These are phyloP conservation scores for Patella depressa DNA, from an alignment of 2,888 invertebrate genomes.

Conservation along the genomic window DNA sequence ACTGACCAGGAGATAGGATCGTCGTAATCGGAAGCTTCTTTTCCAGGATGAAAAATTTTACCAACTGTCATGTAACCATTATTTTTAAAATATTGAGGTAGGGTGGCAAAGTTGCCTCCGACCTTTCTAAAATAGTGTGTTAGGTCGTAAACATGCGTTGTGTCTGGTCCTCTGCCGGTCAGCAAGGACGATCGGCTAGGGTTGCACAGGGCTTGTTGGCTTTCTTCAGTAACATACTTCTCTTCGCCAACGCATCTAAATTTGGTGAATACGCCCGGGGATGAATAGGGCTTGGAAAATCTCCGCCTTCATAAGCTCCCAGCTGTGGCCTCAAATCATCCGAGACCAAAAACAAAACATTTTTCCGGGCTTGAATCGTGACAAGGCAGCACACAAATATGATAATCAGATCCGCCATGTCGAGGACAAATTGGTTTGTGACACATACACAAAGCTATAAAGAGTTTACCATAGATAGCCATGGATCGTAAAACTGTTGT, in stretches of 20 bases:
- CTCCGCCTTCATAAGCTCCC: neutral
- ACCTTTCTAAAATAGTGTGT: constrained; percentile 81
- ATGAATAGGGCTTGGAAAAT: constrained; percentile 75
- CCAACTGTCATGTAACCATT: constrained; percentile 84
- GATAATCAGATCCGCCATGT: too few species aligned
- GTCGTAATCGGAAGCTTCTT: constrained; percentile 26
- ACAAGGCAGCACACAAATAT: too few species aligned
- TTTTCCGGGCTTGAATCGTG: neutral
- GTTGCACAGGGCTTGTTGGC: constrained; percentile 90
- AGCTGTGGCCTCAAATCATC: neutral
- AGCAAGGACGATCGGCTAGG: constrained; percentile 79
- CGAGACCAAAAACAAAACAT: neutral
- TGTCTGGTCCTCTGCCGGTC: constrained; percentile 87
- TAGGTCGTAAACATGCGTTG: constrained; percentile 84
- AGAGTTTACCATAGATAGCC: too few species aligned
- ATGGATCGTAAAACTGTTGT: too few species aligned
- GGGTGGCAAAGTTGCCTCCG: constrained; percentile 83
- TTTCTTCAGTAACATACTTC: constrained; percentile 79
- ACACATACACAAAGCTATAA: too few species aligned
- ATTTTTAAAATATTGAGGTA: constrained; percentile 86
- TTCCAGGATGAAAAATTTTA: constrained; percentile 85
- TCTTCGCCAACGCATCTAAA: constrained; percentile 79
- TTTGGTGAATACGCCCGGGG: constrained; percentile 80
- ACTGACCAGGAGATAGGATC: constrained; percentile 52
- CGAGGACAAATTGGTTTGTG: too few species aligned